Evolutionary conservation across 2,797 vertebrate genomes (phyloP).

Genomic region (Astyanax mexicanus): DNA sequence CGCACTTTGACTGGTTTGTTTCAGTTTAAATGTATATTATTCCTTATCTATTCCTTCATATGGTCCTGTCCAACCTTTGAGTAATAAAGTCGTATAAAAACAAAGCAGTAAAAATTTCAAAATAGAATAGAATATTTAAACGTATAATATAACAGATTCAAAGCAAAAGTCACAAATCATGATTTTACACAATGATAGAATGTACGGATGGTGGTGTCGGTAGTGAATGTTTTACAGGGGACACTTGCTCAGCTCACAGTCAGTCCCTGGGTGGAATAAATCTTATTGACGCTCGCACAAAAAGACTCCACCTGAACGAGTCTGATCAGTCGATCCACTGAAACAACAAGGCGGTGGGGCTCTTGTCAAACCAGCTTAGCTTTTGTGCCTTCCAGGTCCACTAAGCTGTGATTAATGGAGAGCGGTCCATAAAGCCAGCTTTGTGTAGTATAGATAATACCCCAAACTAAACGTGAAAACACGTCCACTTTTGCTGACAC

Average conservation of each 20-base stretch:
- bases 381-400: constrained; percentile 43
- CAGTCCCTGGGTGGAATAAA: background rate
- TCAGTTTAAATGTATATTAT: too few relatives aligned
- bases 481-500: constrained; percentile 63
- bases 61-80: too few relatives aligned
- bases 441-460: constrained; percentile 69
- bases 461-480: constrained; percentile 68
- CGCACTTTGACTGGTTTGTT: too few relatives aligned
- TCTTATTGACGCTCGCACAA: constrained; percentile 8
- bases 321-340: constrained; percentile 25
- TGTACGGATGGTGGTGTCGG: constrained; percentile 10
- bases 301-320: constrained; percentile 22
- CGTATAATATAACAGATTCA: too few relatives aligned
- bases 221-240: background rate
- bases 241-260: background rate
- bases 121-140: too few relatives aligned
- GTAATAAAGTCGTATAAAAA: too few relatives aligned
- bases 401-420: constrained; percentile 40
- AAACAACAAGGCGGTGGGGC: constrained; percentile 31
- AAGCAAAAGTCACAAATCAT: too few relatives aligned
- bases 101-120: too few relatives aligned
- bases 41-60: too few relatives aligned
- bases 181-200: too few relatives aligned
- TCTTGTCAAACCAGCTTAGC: constrained; percentile 35
- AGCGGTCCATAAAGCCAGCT: constrained; percentile 64